These are phyloP conservation scores for Molossus alvarezi DNA, from an alignment of 2,797 vertebrate species.

Conservation along the genomic window DNA sequence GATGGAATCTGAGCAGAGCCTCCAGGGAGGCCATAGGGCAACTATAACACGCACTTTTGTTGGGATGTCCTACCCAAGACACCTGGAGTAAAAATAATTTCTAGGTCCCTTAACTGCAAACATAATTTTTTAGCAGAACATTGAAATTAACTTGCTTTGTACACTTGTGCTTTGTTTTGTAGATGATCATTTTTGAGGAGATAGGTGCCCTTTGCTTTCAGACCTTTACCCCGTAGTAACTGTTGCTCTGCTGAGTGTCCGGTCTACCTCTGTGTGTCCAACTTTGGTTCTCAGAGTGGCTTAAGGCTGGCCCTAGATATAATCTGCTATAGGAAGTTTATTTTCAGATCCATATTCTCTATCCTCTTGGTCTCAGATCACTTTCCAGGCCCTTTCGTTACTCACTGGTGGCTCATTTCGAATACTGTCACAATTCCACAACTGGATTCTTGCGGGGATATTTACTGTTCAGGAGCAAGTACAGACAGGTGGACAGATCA, in stretches of 20 bases:
- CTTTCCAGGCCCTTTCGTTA: constrained; percentile 13
- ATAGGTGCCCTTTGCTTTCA: not conserved
- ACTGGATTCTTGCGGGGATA: not conserved
- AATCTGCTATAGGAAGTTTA: not conserved
- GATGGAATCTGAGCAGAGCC: not conserved
- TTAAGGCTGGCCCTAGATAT: not conserved
- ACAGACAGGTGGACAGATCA: not conserved
- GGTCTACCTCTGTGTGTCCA: not conserved
- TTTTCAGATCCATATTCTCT: constrained; percentile 57
- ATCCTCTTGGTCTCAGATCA: constrained; percentile 39
- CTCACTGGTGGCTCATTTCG: not conserved
- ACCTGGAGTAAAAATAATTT: constrained; percentile 9
- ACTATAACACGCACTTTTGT: fast-evolving
- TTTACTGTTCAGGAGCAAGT: not conserved
- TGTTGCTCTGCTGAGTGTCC: not conserved
- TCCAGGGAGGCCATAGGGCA: not conserved
- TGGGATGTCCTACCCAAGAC: not conserved
- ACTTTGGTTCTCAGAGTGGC: not conserved
- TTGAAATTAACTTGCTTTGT: not conserved
- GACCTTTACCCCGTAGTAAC: not conserved
- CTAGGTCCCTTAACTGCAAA: constrained; percentile 27
- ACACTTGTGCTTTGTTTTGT: constrained; percentile 1
- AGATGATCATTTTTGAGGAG: not conserved
- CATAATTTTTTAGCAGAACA: constrained; percentile 16
- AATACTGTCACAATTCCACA: not conserved